Percentiles rank a stretch among this genome's conserved stretches.
These are phyloP conservation scores for Mastigias papua DNA, from an alignment of 30 jellyfish, hydroid and myxozoan species.

Conservation along the genomic window DNA sequence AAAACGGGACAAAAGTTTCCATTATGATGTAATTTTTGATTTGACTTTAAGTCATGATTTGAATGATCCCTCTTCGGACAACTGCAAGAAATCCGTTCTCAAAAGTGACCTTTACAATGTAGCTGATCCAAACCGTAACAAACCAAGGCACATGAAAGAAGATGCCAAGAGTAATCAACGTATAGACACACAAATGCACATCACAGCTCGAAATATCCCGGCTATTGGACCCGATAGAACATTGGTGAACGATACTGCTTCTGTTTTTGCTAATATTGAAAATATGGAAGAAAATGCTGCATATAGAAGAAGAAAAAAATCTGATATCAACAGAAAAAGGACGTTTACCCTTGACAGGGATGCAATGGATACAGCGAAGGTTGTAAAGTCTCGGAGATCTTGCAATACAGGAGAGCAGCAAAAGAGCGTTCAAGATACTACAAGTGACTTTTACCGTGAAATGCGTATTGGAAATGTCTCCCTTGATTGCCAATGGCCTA, in stretches of 20 bases:
- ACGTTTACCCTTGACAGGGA: not conserved
- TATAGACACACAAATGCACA: too few relatives aligned
- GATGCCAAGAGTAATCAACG: not conserved
- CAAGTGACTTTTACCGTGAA: not conserved
- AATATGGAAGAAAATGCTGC: not conserved
- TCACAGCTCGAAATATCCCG: too few relatives aligned
- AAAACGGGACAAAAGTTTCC: slow-evolving; percentile 34
- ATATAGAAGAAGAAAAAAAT: not conserved
- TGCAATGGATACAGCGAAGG: not conserved
- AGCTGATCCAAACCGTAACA: not conserved
- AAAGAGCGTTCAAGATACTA: not conserved
- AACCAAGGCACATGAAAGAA: not conserved
- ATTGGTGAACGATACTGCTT: not conserved
- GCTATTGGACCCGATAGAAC: not conserved
- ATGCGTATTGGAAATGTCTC: not conserved
- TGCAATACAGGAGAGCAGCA: not conserved
- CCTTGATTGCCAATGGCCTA: not conserved
- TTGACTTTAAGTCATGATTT: not conserved
- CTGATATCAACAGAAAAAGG: not conserved
- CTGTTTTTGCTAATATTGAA: not conserved
- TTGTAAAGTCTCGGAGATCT: not conserved
- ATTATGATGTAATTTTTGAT: slow-evolving; percentile 38
- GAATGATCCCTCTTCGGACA: not conserved
- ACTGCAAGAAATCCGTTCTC: not conserved
- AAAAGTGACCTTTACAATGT: not conserved